Evolutionary conservation across 2,888 invertebrate species (phyloP).

Genomic region (Penaeus monodon): DNA sequence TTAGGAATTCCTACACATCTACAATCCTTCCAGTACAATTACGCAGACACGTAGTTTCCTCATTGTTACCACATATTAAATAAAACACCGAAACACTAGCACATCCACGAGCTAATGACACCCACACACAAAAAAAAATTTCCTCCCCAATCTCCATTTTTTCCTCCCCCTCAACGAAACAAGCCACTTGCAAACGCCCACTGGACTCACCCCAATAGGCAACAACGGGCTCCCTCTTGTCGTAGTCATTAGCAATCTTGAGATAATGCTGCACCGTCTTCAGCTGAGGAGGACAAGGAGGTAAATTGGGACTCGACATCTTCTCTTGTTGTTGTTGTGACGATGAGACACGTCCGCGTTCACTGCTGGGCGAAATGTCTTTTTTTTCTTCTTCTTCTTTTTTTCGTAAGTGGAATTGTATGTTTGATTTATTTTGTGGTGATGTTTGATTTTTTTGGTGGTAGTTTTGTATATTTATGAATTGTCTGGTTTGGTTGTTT

Average conservation of each 20-base stretch:
- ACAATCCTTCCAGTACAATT: no score
- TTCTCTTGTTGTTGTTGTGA: slow-evolving; percentile 36
- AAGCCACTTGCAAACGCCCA: neutral
- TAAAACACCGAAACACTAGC: no score
- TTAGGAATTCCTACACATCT: no score
- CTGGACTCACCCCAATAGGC: slow-evolving; percentile 89
- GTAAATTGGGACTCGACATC: slow-evolving; percentile 69
- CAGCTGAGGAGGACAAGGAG: slow-evolving; percentile 82
- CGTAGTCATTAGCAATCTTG: slow-evolving; percentile 92
- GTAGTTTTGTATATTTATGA: no score
- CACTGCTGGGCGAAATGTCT: neutral
- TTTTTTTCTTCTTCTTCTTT: no score
- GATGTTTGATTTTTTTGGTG: no score
- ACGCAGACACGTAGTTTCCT: no score
- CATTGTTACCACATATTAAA: no score
- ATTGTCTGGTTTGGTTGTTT: no score
- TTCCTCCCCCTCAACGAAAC: neutral
- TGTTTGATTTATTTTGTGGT: no score
- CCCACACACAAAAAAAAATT: neutral
- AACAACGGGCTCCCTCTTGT: slow-evolving; percentile 87
- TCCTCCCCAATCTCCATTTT: neutral
- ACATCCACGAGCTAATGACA: no score
- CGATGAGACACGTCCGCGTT: neutral
- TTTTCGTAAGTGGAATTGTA: no score
- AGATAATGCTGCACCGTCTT: slow-evolving; percentile 91